Evolutionary conservation across 2,797 vertebrate genomes (phyloP), one percentile per base, ranked within the genome.

Genomic region (Muscicapa striata): DNA sequence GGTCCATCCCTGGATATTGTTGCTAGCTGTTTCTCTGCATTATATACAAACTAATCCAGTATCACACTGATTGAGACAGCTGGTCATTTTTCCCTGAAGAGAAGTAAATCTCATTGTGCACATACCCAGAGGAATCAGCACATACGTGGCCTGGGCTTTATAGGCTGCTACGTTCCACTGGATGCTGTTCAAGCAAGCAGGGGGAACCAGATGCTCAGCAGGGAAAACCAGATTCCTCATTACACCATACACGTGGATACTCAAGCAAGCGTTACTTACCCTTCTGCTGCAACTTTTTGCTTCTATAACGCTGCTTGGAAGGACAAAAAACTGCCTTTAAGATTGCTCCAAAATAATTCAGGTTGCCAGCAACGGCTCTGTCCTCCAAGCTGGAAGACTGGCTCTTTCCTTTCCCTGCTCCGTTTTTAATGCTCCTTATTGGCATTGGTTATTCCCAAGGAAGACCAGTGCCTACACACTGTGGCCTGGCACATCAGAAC

Each of bases 81-180:
- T 87, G 89, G 81, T 54, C 87, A 89, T 79, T 84, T 79, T 89
- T 74, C 75, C 84, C 78, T 79, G 18, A 59, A 74, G 75, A 83
- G 48, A 84, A 94, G 83, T 66, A 90, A 84, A 90, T 67, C 48
- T 79, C 51, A 82, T 38, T n/a, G 2, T 34, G 69, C 27, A 45
- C 15, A 59, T 34, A 82, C 70, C 63, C 90, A 79, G 57, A 83
- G 81, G 84, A 92, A 94, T 67, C 10, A 18, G 81, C 75, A 67
- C 89, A 87, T 48, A 69, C 41, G 52, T 34, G 61, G 51, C 67
- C 59, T 34, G 22, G 74, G 73, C 72, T 84, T 92, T 45, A 82
- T 9, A 79, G 48, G 81, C 84, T 87, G 78, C 67, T 79, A 38
- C 1, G 0, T 82, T 81, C 45, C 78, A 79, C 40, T 69, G 48